Evolutionary conservation across 2,113 vertebrate species (phyloP).

Genomic region (Gymnogyps californianus): DNA sequence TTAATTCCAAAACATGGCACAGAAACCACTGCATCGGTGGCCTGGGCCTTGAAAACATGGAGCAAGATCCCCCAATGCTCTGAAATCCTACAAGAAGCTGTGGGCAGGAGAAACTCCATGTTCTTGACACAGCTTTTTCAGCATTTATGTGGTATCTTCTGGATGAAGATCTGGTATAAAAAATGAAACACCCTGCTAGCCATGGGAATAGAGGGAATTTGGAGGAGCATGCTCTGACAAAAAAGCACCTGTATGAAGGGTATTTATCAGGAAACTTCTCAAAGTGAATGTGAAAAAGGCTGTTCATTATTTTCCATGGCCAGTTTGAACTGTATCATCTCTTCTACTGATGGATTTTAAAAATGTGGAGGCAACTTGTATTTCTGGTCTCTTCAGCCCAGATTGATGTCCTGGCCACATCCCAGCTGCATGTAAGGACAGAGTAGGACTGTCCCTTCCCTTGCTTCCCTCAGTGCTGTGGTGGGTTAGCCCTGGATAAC

Average conservation of each 20-base stretch:
- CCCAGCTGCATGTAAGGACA: background rate
- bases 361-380: background rate
- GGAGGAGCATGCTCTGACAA: background rate
- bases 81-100: background rate
- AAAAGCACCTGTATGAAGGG: background rate
- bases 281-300: background rate
- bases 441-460: background rate
- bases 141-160: background rate
- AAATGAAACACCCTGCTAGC: background rate
- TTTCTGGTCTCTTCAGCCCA: background rate
- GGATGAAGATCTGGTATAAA: background rate
- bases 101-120: background rate
- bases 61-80: background rate
- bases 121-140: background rate
- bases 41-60: background rate
- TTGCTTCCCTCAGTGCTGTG: background rate
- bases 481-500: background rate
- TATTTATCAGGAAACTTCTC: background rate
- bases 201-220: background rate
- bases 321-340: background rate
- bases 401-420: background rate
- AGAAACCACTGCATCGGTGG: background rate
- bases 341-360: background rate
- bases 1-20: background rate
- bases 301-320: background rate